These are phyloP conservation scores for Leptoclinus maculatus DNA, from an alignment of 2,797 vertebrate species.

Conservation along the genomic window DNA sequence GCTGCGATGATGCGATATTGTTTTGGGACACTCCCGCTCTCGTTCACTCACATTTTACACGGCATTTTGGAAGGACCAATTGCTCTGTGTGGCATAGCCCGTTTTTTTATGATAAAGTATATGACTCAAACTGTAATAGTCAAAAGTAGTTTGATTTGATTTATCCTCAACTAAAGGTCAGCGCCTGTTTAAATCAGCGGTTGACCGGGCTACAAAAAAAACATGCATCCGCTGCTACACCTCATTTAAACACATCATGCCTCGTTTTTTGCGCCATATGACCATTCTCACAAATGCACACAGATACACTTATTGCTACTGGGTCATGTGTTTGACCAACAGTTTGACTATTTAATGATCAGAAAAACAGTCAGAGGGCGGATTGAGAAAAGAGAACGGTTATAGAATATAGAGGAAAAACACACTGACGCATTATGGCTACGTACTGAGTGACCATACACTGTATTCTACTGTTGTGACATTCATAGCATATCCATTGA, in stretches of 20 bases:
- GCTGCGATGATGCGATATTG: conserved; percentile 45
- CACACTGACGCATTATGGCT: conserved; percentile 37
- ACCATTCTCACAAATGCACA: conserved; percentile 55
- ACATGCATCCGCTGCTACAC: conserved; percentile 82
- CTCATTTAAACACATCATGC: conserved; percentile 79
- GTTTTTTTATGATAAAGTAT: conserved; percentile 41
- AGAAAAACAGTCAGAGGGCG: conserved; percentile 13
- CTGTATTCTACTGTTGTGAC: conserved; percentile 74
- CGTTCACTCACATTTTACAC: conserved; percentile 50
- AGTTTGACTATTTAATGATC: conserved; percentile 15
- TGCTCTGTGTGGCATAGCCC: conserved; percentile 67
- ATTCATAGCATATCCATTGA: conserved; percentile 52
- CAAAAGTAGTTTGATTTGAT: conserved; percentile 42
- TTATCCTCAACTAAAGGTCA: conserved; percentile 29
- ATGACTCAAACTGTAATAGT: conserved; percentile 60
- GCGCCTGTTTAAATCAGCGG: conserved; percentile 37
- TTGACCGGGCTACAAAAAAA: conserved; percentile 55
- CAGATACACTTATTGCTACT: conserved; percentile 42
- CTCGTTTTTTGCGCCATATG: conserved; percentile 79
- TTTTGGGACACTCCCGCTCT: conserved; percentile 48
- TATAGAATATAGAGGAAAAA: conserved; percentile 7
- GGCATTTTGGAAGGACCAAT: conserved; percentile 56
- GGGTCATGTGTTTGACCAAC: conserved; percentile 23
- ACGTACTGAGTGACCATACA: conserved; percentile 75
- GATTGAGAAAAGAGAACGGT: conserved; percentile 24